These are phyloP conservation scores for Steinernema khuongi DNA, from an alignment of 1,140 invertebrate species.

Conservation along the genomic window DNA sequence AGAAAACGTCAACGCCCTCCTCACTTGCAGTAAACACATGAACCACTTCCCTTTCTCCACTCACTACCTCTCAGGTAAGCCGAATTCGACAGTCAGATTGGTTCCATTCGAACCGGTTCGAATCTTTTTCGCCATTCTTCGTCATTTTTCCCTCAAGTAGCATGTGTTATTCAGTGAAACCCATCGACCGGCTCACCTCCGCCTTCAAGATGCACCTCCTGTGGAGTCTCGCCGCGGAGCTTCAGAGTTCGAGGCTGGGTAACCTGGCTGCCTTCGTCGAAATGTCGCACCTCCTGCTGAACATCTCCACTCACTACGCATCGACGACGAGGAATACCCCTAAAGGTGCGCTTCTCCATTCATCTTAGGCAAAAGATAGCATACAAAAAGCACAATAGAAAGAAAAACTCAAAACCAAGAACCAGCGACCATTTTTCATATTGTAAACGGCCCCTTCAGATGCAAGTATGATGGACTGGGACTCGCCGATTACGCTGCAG, in stretches of 20 bases:
- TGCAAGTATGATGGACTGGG: slow-evolving; percentile 33
- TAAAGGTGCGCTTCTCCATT: neutral
- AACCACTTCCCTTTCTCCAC: neutral
- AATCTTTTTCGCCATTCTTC: too few relatives aligned
- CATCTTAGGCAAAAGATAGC: neutral
- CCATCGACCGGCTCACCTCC: slow-evolving; percentile 46
- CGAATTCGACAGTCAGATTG: too few relatives aligned
- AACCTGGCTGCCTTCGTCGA: slow-evolving; percentile 55
- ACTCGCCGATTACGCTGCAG: slow-evolving; percentile 17
- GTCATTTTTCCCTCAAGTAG: neutral
- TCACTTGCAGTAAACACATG: slow-evolving; percentile 29
- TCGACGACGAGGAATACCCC: neutral
- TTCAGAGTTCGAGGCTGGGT: slow-evolving; percentile 32
- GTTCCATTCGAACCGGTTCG: too few relatives aligned
- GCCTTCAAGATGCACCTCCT: slow-evolving; percentile 57
- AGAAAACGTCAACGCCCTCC: slow-evolving; percentile 7
- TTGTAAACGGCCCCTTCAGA: too few relatives aligned
- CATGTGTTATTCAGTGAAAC: slow-evolving; percentile 44
- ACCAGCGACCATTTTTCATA: too few relatives aligned
- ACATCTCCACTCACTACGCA: slow-evolving; percentile 40
- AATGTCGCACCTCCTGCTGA: slow-evolving; percentile 48
- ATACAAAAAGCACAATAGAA: slow-evolving; percentile 1
- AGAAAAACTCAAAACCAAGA: neutral
- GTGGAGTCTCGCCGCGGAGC: slow-evolving; percentile 20
- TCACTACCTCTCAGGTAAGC: slow-evolving; percentile 8